Evolutionary conservation across 2,113 vertebrate species (phyloP), one percentile per base, ranked within the genome.

Genomic region (Apus apus): DNA sequence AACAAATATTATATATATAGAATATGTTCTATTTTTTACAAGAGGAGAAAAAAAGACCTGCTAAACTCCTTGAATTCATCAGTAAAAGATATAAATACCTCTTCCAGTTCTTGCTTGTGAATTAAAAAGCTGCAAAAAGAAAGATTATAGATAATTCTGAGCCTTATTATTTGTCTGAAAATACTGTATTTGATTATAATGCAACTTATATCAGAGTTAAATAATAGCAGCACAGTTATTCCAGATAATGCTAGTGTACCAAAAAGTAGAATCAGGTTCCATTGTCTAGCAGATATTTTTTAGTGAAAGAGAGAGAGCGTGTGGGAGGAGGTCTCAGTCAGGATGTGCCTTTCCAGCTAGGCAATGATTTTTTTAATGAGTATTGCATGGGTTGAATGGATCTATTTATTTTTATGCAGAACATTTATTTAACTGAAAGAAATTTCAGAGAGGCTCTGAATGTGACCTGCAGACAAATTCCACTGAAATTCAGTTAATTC

Each of bases 111-210:
- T 85, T 79, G 15, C 62, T 82, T 72, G 11, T 50, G 40, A 66
- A 54, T 66, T 89, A 79, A 67, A 89, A 68, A 5, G 36, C 48
- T 32, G 61, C 21, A 82, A 40, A 90, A 71, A 57, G 9, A 53
- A 68, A 68, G 1, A 68, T 60, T 87, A 50, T 48, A 73, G 58
- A 53, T 32, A 2, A 34, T 30, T 54, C 21, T 34, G 22, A 79
- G n/a, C 66, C 19, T 68, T 92, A 50, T 56, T 64, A 78, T 95
- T 93, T 96, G 27, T 65, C 81, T 87, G 93, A 83, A 93, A 93
- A 90, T 73, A 87, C 45, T 70, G 23, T 65, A 29, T 27, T 72
- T 76, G 20, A 70, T 87, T 85, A 32, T 51, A 87, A 30, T 68
- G 40, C 4, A 82, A 61, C 54, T 72, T 61, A 6, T 82, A 76